These are phyloP conservation scores for Volucella inflata DNA, from an alignment of 2,888 invertebrate genomes.

Conservation along the genomic window DNA sequence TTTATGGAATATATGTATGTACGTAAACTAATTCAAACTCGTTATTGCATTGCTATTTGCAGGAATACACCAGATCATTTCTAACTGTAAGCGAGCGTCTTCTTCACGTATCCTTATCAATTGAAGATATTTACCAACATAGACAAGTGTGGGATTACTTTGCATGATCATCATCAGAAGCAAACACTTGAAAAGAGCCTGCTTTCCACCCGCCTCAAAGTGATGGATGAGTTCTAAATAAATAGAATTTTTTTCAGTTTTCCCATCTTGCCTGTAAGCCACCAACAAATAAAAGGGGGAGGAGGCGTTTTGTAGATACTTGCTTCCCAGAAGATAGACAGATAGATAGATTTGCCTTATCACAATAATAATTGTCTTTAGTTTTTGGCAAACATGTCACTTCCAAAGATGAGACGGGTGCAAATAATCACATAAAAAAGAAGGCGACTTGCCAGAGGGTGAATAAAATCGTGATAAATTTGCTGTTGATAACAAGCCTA, in stretches of 20 bases:
- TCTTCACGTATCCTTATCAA: slow-evolving; percentile 46
- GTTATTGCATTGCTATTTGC: slow-evolving; percentile 33
- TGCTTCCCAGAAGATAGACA: background rate
- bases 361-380: slow-evolving; percentile 16
- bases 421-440: slow-evolving; percentile 4
- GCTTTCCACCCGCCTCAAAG: background rate
- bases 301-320: too few relatives aligned
- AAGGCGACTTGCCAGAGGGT: background rate
- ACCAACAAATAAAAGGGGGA: background rate
- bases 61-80: slow-evolving; percentile 41
- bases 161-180: slow-evolving; percentile 53
- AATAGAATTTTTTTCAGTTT: slow-evolving; percentile 15
- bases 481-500: slow-evolving; percentile 38
- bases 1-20: slow-evolving; percentile 4
- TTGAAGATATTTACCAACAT: slow-evolving; percentile 61
- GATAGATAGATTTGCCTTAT: slow-evolving; percentile 32
- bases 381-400: slow-evolving; percentile 41
- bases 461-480: slow-evolving; percentile 59
- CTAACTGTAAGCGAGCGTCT: background rate
- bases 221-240: slow-evolving; percentile 28
- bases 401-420: slow-evolving; percentile 12
- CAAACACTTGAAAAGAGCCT: slow-evolving; percentile 18
- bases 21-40: slow-evolving; percentile 12
- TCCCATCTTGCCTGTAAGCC: background rate
- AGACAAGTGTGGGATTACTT: slow-evolving; percentile 46